Evolutionary conservation across 1,140 invertebrate genomes (phyloP).

Genomic region (Leptinotarsa undecemlineata): DNA sequence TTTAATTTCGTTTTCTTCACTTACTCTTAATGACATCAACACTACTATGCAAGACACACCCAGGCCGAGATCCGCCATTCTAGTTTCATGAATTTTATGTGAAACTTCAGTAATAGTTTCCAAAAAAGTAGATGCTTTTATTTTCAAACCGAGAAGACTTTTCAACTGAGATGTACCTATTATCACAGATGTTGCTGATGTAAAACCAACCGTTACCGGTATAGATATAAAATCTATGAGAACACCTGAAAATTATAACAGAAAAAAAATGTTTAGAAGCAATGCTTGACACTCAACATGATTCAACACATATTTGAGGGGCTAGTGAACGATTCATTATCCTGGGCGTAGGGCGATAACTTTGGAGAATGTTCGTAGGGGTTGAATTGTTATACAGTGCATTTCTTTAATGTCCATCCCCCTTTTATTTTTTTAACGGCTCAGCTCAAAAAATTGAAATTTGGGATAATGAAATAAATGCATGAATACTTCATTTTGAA

Average conservation of each 20-base stretch:
- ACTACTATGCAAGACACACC: constrained; percentile 72
- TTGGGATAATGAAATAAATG: too few relatives aligned
- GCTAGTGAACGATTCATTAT: too few relatives aligned
- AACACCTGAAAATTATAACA: constrained; percentile 68
- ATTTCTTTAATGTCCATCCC: too few relatives aligned
- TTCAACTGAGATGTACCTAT: constrained; percentile 89
- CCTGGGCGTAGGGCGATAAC: too few relatives aligned
- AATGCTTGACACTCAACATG: too few relatives aligned
- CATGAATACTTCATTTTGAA: too few relatives aligned
- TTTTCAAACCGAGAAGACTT: constrained; percentile 76
- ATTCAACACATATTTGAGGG: too few relatives aligned
- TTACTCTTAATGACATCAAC: constrained; percentile 72
- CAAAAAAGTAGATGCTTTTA: constrained; percentile 72
- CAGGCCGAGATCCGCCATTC: constrained; percentile 68
- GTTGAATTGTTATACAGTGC: too few relatives aligned
- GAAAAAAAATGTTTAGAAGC: too few relatives aligned
- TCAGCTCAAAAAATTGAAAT: too few relatives aligned
- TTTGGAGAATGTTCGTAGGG: too few relatives aligned
- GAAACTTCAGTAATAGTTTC: constrained; percentile 70
- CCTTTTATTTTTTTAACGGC: too few relatives aligned
- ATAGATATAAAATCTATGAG: constrained; percentile 93
- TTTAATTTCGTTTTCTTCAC: constrained; percentile 37
- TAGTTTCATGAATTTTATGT: constrained; percentile 65
- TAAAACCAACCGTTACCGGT: constrained; percentile 92
- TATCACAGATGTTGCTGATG: constrained; percentile 90